A percentile compares a stretch with the other conserved stretches of the same genome.
Conservation (phyloP, 2,888 invertebrate species). For the Aplocera efformata region DNA sequence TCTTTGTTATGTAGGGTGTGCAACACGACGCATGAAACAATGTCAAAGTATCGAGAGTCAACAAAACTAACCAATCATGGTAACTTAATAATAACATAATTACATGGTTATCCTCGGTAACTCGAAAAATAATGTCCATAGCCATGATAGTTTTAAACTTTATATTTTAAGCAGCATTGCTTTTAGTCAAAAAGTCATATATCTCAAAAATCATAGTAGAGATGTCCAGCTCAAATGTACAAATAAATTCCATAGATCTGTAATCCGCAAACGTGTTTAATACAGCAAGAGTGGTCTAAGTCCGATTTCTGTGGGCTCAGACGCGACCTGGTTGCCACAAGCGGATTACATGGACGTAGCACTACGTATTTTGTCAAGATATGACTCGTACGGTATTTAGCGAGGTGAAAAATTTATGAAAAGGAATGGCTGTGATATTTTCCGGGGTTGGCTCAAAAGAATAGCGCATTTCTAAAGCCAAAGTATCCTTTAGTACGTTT, state of each 20-base stretch:
- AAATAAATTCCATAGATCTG: slow-evolving; percentile 11
- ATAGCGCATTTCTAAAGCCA: not conserved
- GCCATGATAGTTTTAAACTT: too few species aligned
- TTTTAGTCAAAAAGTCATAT: too few species aligned
- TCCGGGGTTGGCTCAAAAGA: not conserved
- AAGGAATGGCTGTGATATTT: slow-evolving; percentile 14
- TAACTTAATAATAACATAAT: too few species aligned
- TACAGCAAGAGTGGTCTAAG: slow-evolving; percentile 27
- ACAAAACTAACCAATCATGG: too few species aligned
- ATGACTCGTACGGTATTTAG: slow-evolving; percentile 27
- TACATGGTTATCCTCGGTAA: too few species aligned
- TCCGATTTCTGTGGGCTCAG: slow-evolving; percentile 21
- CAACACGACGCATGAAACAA: too few species aligned
- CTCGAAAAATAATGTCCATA: too few species aligned
- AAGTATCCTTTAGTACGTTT: too few species aligned
- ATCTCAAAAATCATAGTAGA: too few species aligned
- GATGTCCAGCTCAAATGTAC: slow-evolving; percentile 1
- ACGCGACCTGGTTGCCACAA: slow-evolving; percentile 45
- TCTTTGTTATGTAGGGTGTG: too few species aligned
- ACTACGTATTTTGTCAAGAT: slow-evolving; percentile 44
- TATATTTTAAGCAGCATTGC: too few species aligned
- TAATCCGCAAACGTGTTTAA: slow-evolving; percentile 30
- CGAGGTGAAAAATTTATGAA: slow-evolving; percentile 24
- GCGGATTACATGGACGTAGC: slow-evolving; percentile 44
- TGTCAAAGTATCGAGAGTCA: too few species aligned